Base-by-base conservation (phyloP, 1,140 invertebrate genomes). In the Drosophila dunni region DNA sequence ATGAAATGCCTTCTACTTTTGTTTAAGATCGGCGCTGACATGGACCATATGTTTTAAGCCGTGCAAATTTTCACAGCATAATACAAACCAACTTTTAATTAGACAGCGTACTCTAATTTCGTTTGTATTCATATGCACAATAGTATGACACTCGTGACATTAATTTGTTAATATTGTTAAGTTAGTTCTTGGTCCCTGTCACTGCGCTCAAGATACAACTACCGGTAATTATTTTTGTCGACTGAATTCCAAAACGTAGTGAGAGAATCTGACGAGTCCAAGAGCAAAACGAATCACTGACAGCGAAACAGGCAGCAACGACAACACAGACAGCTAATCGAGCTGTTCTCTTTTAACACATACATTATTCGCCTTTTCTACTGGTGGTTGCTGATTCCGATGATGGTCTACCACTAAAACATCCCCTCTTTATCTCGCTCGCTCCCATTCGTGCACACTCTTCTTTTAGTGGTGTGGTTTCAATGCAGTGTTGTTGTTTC, bases 171-270 rank as follows among this genome's bases (percentile, higher is more conserved):
- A 54, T 50, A 44, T 36, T 69, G 24, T 50, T 45, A 44, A 33
- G 48, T 60, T 75, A 60, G 73, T 75, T 53, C 40, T 61, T 53
- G 40, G 64, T 48, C 70, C 62, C 83, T 75, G 84, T 82, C 79
- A 80, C 79, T 80, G 81, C 85, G 84, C 84, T 81, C 66, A 75
- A 81, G 90, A 88, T 91, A 92, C 81, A 91, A 90, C 91, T 90
- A 91, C 82, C 90, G 84, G 88, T 92, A 92, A 92, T 92, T 92
- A 92, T 91, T 81, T 81, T 89, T 91, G 81, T 78, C 81, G 90
- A 91, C 85, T 91, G 90, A 91, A 91, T 91, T 90, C 83, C 90
- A 84, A 91, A 91, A 91, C 82, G 90, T 82, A 89, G 82, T 90
- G 82, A 91, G 90, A 91, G 90, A 83, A 79, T 86, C 86, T 85